Evolutionary conservation across 2,113 vertebrate genomes (phyloP).

Genomic region (Forbesichthys agassizii): DNA sequence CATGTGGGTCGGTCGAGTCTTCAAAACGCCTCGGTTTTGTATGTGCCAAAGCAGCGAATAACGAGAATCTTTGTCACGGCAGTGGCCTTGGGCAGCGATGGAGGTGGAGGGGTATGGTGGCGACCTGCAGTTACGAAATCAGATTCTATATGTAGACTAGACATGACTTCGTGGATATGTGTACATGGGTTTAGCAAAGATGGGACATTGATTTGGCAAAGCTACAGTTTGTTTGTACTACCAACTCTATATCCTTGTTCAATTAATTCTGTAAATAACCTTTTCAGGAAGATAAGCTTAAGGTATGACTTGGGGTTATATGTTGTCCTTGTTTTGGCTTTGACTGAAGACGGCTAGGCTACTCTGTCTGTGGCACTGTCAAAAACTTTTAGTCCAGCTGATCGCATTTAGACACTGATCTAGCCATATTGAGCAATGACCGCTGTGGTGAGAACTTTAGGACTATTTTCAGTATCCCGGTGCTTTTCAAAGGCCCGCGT

Average conservation of each 20-base stretch:
- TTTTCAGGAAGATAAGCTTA: no score
- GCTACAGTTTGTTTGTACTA: no score
- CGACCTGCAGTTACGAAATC: conserved; percentile 50
- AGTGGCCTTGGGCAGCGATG: conserved; percentile 11
- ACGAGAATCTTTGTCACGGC: conserved; percentile 23
- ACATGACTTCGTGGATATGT: conserved; percentile 12
- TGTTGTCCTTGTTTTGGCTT: no score
- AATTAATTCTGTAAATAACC: no score
- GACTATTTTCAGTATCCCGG: not conserved
- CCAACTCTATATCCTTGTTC: no score
- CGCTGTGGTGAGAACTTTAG: not conserved
- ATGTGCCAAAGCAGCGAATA: conserved; percentile 25
- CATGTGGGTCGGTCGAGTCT: conserved; percentile 53
- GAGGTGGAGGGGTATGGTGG: not conserved
- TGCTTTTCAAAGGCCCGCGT: not conserved
- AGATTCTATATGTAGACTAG: conserved; percentile 31
- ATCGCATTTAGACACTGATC: not conserved
- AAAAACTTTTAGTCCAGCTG: not conserved
- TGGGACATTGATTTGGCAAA: not conserved
- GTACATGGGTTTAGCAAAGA: conserved; percentile 26
- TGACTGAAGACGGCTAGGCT: no score
- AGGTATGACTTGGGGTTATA: no score
- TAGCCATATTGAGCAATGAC: not conserved
- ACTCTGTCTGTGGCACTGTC: not conserved
- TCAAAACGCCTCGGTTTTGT: conserved; percentile 25